Conservation (phyloP, 2,888 invertebrate genomes). For the Bugula neritina region DNA sequence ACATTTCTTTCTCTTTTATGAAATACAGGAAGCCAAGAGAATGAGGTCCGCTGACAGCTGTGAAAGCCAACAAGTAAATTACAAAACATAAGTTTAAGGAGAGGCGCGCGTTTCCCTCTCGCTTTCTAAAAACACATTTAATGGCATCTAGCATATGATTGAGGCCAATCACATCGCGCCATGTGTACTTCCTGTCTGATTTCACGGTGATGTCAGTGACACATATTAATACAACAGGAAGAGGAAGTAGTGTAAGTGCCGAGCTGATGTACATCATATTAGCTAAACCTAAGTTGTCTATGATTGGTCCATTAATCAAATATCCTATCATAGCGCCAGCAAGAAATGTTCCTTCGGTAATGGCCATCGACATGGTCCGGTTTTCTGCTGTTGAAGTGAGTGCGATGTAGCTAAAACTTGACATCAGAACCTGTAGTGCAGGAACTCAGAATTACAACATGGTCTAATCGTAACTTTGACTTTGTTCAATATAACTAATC, state of each 20-base stretch:
- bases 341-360: neutral
- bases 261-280: neutral
- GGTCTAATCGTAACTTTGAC: no score
- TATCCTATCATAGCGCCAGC: constrained; percentile 13
- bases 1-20: neutral
- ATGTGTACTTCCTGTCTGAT: neutral
- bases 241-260: neutral
- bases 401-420: constrained; percentile 11
- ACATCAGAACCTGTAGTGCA: neutral
- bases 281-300: neutral
- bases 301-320: constrained; percentile 21
- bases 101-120: neutral
- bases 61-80: neutral
- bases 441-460: neutral
- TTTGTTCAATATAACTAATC: no score
- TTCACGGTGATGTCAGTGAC: neutral
- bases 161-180: constrained; percentile 3
- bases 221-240: neutral
- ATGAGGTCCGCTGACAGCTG: neutral
- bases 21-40: constrained; percentile 3
- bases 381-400: neutral
- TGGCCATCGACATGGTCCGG: neutral
- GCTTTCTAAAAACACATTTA: constrained; percentile 11
- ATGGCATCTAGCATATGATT: neutral
- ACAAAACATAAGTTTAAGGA: neutral